Evolutionary conservation across 2,113 vertebrate genomes (phyloP).

Genomic region (Epinephelus moara): DNA sequence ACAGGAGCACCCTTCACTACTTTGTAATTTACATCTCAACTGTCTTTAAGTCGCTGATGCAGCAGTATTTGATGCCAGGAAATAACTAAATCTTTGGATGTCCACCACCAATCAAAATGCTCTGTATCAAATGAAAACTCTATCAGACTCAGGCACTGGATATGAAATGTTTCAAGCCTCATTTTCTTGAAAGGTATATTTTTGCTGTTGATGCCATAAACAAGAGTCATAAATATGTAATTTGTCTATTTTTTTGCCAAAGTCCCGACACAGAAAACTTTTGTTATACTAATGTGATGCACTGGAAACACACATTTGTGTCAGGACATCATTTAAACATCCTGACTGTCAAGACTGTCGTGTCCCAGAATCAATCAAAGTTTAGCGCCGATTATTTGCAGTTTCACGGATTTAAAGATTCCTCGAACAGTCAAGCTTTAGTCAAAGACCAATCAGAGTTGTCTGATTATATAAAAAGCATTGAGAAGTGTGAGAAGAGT

Average conservation of each 20-base stretch:
- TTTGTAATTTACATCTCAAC: neutral
- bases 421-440: neutral
- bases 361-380: neutral
- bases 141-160: neutral
- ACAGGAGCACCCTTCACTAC: neutral
- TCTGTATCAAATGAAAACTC: slow-evolving; percentile 1
- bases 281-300: neutral
- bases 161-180: neutral
- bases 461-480: neutral
- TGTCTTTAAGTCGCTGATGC: neutral
- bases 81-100: neutral
- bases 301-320: neutral
- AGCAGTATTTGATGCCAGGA: neutral
- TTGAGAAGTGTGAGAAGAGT: neutral
- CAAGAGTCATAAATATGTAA: neutral
- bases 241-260: neutral
- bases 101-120: neutral
- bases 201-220: neutral
- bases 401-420: slow-evolving; percentile 8
- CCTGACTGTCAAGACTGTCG: neutral
- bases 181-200: too few species aligned
- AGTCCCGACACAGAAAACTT: too few species aligned
- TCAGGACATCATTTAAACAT: neutral
- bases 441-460: neutral
- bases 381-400: neutral